Percentiles rank a stretch among this genome's conserved stretches.
Evolutionary conservation across 2,888 invertebrate genomes (phyloP).

Genomic region (Xanthostigma xanthostigma): DNA sequence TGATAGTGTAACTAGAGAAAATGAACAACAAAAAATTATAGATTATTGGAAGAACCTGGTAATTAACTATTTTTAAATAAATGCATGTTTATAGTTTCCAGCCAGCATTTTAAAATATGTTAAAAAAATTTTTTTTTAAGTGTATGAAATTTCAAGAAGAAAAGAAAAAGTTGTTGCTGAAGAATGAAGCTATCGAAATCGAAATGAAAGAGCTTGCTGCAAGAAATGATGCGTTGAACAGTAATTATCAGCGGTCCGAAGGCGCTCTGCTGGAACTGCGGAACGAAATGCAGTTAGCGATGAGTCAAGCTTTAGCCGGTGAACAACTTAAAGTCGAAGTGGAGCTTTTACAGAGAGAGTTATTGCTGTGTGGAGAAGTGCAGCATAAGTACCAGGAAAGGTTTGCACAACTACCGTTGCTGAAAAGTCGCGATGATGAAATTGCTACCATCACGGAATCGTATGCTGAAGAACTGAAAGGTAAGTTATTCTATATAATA

Average conservation of each 20-base stretch:
- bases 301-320: conserved; percentile 28
- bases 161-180: conserved; percentile 31
- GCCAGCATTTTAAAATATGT: no score
- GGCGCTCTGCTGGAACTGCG: conserved; percentile 23
- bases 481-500: conserved; percentile 20
- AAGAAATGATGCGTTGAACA: conserved; percentile 28
- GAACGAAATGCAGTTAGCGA: conserved; percentile 27
- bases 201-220: conserved; percentile 33
- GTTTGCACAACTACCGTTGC: conserved; percentile 30
- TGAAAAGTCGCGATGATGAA: conserved; percentile 32
- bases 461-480: conserved; percentile 34
- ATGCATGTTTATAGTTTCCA: conserved; percentile 2
- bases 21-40: conserved; percentile 22
- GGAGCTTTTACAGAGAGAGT: conserved; percentile 36
- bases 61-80: conserved; percentile 7
- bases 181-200: conserved; percentile 33
- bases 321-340: conserved; percentile 35
- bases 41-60: conserved; percentile 29
- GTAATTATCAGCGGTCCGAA: conserved; percentile 33
- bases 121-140: conserved; percentile 20
- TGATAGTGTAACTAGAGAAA: conserved; percentile 29
- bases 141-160: conserved; percentile 37
- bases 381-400: conserved; percentile 38
- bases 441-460: conserved; percentile 29
- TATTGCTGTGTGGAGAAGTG: conserved; percentile 39